phyloP scores from a whole-genome alignment of 2,888 invertebrate genomes.

The Aleiodes alternator region DNA sequence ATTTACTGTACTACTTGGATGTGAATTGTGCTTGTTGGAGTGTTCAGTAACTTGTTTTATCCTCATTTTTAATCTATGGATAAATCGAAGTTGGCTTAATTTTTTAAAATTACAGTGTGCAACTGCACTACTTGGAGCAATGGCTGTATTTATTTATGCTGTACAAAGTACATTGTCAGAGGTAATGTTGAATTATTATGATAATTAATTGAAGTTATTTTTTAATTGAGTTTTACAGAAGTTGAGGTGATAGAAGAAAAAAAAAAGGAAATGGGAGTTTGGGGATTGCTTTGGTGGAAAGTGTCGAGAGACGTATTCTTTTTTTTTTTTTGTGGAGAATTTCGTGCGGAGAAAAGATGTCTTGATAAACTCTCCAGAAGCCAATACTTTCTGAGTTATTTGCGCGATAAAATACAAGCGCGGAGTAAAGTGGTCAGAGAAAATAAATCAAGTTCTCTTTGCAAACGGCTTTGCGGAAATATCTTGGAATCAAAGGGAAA shows the following conservation, averaged over 20 bases:
- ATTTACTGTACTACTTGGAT: conserved; percentile 77
- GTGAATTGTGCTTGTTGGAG: conserved; percentile 77
- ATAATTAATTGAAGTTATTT: neutral
- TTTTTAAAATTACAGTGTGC: conserved; percentile 84
- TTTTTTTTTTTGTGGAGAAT: too few species aligned
- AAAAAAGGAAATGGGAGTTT: too few species aligned
- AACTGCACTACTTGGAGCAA: conserved; percentile 83
- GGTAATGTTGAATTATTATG: conserved; percentile 59
- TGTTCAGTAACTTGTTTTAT: conserved; percentile 76
- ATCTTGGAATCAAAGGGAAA: too few species aligned
- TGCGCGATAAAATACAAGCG: too few species aligned
- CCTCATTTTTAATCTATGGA: conserved; percentile 76
- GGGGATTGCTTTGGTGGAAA: too few species aligned
- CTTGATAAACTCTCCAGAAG: too few species aligned
- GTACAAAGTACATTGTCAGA: conserved; percentile 70
- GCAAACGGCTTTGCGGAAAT: too few species aligned
- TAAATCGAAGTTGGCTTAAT: conserved; percentile 78
- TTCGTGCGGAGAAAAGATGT: too few species aligned
- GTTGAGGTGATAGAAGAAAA: neutral
- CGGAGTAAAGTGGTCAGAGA: too few species aligned
- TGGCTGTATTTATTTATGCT: conserved; percentile 78
- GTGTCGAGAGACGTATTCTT: too few species aligned
- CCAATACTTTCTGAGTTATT: too few species aligned
- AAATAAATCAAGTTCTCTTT: too few species aligned
- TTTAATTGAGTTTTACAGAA: neutral